Evolutionary conservation across 2,888 invertebrate genomes (phyloP).

Genomic region (Nomada fucata): DNA sequence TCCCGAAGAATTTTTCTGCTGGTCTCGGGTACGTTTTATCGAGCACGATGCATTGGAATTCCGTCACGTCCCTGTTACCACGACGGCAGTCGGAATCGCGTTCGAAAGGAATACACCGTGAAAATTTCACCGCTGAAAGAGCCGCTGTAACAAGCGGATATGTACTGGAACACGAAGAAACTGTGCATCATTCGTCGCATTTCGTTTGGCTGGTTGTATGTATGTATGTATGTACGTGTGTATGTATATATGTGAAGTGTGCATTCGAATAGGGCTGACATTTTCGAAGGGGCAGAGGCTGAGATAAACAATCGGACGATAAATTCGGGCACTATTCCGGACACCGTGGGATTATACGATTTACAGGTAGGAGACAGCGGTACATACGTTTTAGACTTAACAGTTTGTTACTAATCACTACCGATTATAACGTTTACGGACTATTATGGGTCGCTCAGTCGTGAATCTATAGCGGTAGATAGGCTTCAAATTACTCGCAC

Average conservation of each 20-base stretch:
- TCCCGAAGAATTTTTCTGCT: neutral
- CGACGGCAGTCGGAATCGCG: neutral
- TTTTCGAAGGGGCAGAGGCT: no score
- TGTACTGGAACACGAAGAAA: neutral
- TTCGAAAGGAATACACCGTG: neutral
- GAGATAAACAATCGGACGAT: no score
- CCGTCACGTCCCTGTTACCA: neutral
- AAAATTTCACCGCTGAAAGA: constrained; percentile 10
- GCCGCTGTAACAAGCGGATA: neutral
- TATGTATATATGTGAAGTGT: neutral
- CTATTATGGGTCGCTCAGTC: neutral
- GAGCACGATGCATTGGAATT: constrained; percentile 1
- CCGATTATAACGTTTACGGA: constrained; percentile 14
- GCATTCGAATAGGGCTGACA: neutral
- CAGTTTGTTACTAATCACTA: constrained; percentile 18
- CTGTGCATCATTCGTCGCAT: neutral
- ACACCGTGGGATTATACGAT: neutral
- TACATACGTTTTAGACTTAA: neutral
- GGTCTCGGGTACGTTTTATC: constrained; percentile 7
- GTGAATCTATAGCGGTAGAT: constrained; percentile 16
- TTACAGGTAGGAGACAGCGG: neutral
- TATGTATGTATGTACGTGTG: neutral
- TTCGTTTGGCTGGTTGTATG: neutral
- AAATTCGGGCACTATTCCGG: neutral
- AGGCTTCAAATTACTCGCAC: constrained; percentile 26